Base-by-base conservation (phyloP, 2,797 vertebrate genomes). In the Clarias laeviceps region DNA sequence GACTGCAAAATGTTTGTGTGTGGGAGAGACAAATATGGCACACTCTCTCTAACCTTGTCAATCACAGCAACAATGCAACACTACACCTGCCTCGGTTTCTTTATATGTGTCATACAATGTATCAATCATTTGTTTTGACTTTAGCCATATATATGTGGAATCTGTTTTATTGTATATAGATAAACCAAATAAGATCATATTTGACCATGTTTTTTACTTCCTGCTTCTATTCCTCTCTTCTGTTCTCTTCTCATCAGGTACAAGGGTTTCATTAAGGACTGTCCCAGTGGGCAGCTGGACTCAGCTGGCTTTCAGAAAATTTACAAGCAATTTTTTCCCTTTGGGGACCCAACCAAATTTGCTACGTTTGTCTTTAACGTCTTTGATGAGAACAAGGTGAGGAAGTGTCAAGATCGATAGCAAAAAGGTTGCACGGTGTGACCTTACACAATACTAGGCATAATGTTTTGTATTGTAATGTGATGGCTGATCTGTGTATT, bases 261-360 rank as follows among this genome's bases (percentile, higher is more conserved):
- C 92, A 99, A 99, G 92, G 98, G 98, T 89, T 99, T 99, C 90
- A 99, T 99, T 90, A 99, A 99, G 92, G 98, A 99, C 89, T 99
- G 98, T 85, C 98, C 98, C 72, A 99, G 97, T 0, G 98, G 98
- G 68, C 98, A 99, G 95, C 94, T 99, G 45, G 98, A 99, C 0
- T 96, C 98, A 0, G 95, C 97, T 0, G 98, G 98, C 87, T 99
- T 99, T 92, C 98, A 99, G 94, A 99, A 99, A 95, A 99, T 99
- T 91, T 99, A 99, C 76, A 99, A 99, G 90, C 98, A 99, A 87
- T 99, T 99, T 93, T 99, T 99, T 92, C 98, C 98, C 0, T 99
- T 99, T 0, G 98, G 98, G 0, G 98, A 99, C 92, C 98, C 98
- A 56, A 99, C 98, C 40, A 99, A 99, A 93, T 99, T 99, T 0